Evolutionary conservation across 2,888 invertebrate species (phyloP), one percentile per base, ranked within the genome.

Genomic region (Papilio demoleus): DNA sequence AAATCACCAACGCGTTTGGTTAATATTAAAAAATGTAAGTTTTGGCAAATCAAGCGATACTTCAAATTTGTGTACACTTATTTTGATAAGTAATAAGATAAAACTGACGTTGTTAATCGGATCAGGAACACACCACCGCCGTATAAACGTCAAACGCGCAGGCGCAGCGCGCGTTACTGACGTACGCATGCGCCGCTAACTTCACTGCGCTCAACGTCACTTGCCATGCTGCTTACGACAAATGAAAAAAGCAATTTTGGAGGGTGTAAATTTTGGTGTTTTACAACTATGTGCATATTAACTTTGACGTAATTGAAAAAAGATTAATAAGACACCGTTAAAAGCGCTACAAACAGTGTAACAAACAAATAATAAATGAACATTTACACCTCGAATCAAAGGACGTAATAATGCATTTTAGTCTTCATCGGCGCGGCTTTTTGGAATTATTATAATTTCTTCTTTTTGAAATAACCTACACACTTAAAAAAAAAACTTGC

Each of bases 81-180:
- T 74, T 73, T 67, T 74, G 76, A 72, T 70, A 75, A 68, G 71
- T 75, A 77, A 76, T 76, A 72, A 65, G 71, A 85, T 84, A 83
- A 87, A 88, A 90, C 92, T 85, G 81, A 92, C 92, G 88, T 91
- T 92, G 91, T 91, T 92, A 92, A 92, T 90, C 90, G 92, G 92
- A 92, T 92, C 92, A 90, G 87, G 86, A 92, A 87, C 85, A 84
- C 90, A 84, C 86, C 92, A 92, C 92, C 92, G 92, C 92, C 92
- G 91, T 91, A 83, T 90, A 89, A 87, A 88, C 91, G 92, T 90
- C 90, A 88, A 87, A 86, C 92, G 91, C 92, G 92, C 92, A 91
- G 82, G 91, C 92, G 92, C 92, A 87, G 86, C 85, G 89, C 90
- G 86, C 85, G 84, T 86, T 84, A 92, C 92, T 92, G 92, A 90